Evolutionary conservation across 2,888 invertebrate species (phyloP).

Genomic region (Acrobeloides nanus): DNA sequence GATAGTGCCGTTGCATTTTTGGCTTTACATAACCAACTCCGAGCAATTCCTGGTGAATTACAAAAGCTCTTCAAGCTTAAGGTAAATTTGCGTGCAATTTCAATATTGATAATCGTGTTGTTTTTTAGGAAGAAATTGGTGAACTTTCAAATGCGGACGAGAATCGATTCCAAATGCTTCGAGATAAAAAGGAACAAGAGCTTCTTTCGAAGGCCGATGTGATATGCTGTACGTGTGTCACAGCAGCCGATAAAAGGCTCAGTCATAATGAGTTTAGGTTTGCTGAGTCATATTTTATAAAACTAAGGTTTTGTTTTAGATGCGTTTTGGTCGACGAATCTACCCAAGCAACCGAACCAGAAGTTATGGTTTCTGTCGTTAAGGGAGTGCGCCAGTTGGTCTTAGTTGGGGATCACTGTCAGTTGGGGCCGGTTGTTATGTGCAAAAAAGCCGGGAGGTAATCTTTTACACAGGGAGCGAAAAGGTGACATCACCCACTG

Average conservation of each 20-base stretch:
- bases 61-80: slow-evolving; percentile 90
- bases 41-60: slow-evolving; percentile 84
- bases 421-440: slow-evolving; percentile 56
- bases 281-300: slow-evolving; percentile 62
- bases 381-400: slow-evolving; percentile 92
- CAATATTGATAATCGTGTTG: neutral
- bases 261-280: slow-evolving; percentile 79
- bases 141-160: slow-evolving; percentile 92
- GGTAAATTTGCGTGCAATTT: slow-evolving; percentile 14
- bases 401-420: slow-evolving; percentile 96
- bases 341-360: slow-evolving; percentile 60
- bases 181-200: slow-evolving; percentile 75
- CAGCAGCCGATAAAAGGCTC: slow-evolving; percentile 91
- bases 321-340: slow-evolving; percentile 52
- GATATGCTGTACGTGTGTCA: slow-evolving; percentile 96
- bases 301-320: slow-evolving; percentile 9
- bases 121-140: slow-evolving; percentile 77
- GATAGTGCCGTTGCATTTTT: slow-evolving; percentile 94
- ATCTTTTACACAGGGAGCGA: too few species aligned
- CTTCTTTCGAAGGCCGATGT: slow-evolving; percentile 76
- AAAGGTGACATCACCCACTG: too few species aligned
- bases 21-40: slow-evolving; percentile 90
- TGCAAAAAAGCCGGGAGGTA: slow-evolving; percentile 22
- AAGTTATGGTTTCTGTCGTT: slow-evolving; percentile 83
- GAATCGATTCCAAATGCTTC: slow-evolving; percentile 79